Conservation (phyloP, 2,113 vertebrate species). For the Lates calcarifer region DNA sequence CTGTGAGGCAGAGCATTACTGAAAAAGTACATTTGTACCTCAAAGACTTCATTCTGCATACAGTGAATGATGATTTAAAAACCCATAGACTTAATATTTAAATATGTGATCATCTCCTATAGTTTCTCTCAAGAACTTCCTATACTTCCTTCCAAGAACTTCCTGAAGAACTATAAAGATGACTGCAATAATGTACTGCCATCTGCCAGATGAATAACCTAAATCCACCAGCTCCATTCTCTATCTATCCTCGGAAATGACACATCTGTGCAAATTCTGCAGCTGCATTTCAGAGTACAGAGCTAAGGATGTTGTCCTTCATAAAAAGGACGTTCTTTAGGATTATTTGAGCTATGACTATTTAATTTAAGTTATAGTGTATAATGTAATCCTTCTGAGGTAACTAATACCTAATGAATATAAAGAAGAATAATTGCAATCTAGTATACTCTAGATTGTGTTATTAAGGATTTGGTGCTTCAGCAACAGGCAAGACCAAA, state of each 20-base stretch:
- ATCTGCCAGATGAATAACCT: background rate
- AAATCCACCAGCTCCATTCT: background rate
- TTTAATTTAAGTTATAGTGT: background rate
- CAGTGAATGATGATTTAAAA: background rate
- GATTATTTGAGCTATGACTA: background rate
- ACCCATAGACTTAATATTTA: background rate
- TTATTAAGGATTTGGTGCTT: conserved; percentile 4
- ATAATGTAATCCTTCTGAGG: background rate
- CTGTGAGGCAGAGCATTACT: background rate
- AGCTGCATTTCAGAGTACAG: background rate
- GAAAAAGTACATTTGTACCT: background rate
- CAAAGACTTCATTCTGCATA: background rate
- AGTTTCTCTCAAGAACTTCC: background rate
- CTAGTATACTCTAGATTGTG: background rate
- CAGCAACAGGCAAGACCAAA: conserved; percentile 63
- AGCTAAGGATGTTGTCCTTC: background rate
- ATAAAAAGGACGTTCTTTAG: background rate
- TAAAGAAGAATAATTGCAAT: too few relatives aligned
- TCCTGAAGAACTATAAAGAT: too few relatives aligned
- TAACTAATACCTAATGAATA: background rate
- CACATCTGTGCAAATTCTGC: background rate
- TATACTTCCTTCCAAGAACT: too few relatives aligned
- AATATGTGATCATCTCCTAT: background rate
- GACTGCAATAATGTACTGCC: background rate
- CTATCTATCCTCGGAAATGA: background rate